Conservation (phyloP, 2,888 invertebrate genomes). For the Nemotelus nigrinus region DNA sequence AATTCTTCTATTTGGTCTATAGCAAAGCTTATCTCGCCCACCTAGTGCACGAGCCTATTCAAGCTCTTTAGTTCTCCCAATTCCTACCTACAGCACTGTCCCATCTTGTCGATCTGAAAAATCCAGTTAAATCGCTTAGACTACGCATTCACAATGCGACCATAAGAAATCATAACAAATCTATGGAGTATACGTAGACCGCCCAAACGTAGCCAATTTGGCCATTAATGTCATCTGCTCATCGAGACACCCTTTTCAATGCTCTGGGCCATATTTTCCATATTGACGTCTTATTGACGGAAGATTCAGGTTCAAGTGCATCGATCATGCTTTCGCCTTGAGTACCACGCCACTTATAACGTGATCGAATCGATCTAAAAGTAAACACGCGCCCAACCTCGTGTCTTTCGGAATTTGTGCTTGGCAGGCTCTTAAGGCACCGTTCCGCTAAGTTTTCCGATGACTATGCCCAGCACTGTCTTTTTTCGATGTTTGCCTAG, state of each 20-base stretch:
- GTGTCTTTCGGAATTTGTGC: not conserved
- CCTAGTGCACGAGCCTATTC: no score
- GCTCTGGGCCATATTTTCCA: not conserved
- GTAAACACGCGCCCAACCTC: conserved; percentile 31
- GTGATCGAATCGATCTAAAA: conserved; percentile 28
- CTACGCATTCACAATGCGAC: not conserved
- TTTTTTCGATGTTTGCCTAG: conserved; percentile 30
- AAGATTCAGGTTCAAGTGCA: conserved; percentile 33
- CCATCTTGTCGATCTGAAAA: conserved; percentile 12
- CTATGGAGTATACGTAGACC: not conserved
- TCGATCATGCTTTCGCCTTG: not conserved
- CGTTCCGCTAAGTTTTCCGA: not conserved
- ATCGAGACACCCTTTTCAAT: conserved; percentile 8
- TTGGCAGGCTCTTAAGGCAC: not conserved
- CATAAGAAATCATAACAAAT: not conserved
- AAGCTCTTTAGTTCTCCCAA: no score
- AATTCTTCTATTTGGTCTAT: no score
- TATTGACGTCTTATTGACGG: conserved; percentile 26
- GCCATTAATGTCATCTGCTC: not conserved
- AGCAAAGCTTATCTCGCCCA: no score
- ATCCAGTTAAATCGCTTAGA: conserved; percentile 1
- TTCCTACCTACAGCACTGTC: not conserved
- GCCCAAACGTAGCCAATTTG: conserved; percentile 19
- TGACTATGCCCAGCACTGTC: not conserved
- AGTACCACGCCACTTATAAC: conserved; percentile 1